Conservation (phyloP, 2,113 vertebrate species). For the Neolamprologus sp. region DNA sequence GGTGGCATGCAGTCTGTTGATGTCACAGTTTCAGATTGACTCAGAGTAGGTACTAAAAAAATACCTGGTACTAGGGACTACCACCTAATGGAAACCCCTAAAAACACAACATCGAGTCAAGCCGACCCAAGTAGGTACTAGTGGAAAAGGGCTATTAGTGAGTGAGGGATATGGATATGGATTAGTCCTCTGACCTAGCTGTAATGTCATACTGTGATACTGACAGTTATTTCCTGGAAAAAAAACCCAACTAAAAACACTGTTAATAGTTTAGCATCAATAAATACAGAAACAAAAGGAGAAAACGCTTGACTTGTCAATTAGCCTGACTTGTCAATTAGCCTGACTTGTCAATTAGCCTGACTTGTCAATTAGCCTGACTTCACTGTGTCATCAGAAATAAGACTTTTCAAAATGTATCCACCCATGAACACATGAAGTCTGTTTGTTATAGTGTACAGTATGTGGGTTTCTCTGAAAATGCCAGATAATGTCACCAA, state of each 20-base stretch:
- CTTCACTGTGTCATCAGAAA: not conserved
- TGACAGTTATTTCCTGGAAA: not conserved
- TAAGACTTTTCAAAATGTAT: not conserved
- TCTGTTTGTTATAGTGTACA: not conserved
- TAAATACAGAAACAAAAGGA: not conserved
- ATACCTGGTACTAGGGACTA: not conserved
- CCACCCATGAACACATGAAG: not conserved
- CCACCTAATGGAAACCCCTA: not conserved
- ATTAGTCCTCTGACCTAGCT: not conserved
- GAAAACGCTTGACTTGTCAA: not conserved
- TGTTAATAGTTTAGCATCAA: not conserved
- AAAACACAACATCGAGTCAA: not conserved
- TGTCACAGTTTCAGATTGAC: not conserved
- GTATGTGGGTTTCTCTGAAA: not conserved
- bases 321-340: not conserved
- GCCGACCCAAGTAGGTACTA: not conserved
- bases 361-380: not conserved
- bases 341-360: not conserved
- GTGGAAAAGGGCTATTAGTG: not conserved
- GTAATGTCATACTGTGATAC: not conserved
- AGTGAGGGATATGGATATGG: not conserved
- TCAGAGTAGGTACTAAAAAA: not conserved
- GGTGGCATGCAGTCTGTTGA: not conserved
- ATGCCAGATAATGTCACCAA: not conserved
- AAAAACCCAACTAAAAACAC: fast-evolving